Conservation (phyloP, 2,113 vertebrate species). For the Aegypius monachus region DNA sequence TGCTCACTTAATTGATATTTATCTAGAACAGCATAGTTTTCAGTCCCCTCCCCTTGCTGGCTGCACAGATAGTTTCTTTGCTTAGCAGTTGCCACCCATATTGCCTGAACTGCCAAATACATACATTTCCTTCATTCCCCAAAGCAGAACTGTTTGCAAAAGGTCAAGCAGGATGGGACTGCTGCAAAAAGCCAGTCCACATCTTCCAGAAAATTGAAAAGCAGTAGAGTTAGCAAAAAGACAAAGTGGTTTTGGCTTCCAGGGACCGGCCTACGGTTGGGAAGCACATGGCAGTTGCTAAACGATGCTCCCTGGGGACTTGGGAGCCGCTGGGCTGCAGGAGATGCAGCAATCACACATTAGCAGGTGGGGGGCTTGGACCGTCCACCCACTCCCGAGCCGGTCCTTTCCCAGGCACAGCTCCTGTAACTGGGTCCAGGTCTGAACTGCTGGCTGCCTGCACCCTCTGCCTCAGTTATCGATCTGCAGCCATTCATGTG, state of each 20-base stretch:
- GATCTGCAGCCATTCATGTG: not conserved
- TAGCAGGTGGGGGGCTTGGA: not conserved
- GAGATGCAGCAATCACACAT: not conserved
- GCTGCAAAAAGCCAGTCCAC: not conserved
- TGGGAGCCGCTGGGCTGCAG: not conserved
- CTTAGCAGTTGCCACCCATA: not conserved
- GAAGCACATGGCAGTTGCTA: not conserved
- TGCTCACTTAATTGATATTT: slow-evolving; percentile 11
- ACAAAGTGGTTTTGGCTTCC: not conserved
- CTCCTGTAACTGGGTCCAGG: not conserved
- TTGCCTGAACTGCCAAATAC: not conserved
- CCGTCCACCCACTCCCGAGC: rapidly evolving
- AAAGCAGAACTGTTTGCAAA: not conserved
- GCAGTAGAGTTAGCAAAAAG: not conserved
- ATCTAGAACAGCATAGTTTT: not conserved
- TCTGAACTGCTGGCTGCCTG: not conserved
- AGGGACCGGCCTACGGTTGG: not conserved
- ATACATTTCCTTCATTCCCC: not conserved
- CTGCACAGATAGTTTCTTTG: slow-evolving; percentile 4
- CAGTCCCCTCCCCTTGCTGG: not conserved
- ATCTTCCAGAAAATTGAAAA: not conserved
- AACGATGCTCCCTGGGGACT: not conserved
- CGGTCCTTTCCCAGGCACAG: not conserved
- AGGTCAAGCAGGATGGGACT: not conserved
- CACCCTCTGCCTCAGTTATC: not conserved